Base-by-base conservation (phyloP, 1,140 invertebrate species). In the Propsilocerus akamusi region DNA sequence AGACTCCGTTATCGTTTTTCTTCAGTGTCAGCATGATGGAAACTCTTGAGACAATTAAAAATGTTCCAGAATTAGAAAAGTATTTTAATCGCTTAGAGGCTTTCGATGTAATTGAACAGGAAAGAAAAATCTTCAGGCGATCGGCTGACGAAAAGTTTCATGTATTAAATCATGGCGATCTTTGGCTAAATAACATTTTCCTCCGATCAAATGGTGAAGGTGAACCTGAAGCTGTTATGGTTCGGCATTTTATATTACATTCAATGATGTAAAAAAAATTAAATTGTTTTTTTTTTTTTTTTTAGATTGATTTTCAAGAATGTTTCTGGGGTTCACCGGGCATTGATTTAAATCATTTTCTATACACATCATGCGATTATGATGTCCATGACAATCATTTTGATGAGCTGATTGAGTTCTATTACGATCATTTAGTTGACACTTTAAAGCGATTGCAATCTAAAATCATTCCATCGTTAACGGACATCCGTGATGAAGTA, bases 121-220 rank as follows among this genome's bases (percentile, higher is more conserved):
- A 65, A 48, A 46, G 49, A 49, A 25, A 63, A 51, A 17, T 52
- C 50, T 10, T 57, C 50, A 55, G 55, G 7, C 25, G 55, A 4
- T 57, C 55, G 2, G 57, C 68, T 8, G 49, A 59, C 3, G 63
- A 69, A 6, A 66, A 68, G 34, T 73, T 75, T 52, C 65, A 69
- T 25, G 76, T 79, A 1, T 62, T 81, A 8, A 76, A 72, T 56
- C 79, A 81, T 41, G 78, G 78, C 5, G 79, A 81, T 56, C 65
- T 69, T 24, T 81, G 77, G 77, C 64, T 73, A 1, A 79, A 78
- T 52, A 81, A 81, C 54, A 75, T 80, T 60, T 59, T 81, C 54
- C 80, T 79, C 55, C 67, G 67, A 32, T 78, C 78, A 50, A 58
- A 73, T 48, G 52, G 65, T 0, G 46, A 61, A 0, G 60, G 61